A percentile compares a stretch with the other conserved stretches of the same genome.
Evolutionary conservation across 2,113 vertebrate genomes (phyloP).

Genomic region (Origma solitaria): DNA sequence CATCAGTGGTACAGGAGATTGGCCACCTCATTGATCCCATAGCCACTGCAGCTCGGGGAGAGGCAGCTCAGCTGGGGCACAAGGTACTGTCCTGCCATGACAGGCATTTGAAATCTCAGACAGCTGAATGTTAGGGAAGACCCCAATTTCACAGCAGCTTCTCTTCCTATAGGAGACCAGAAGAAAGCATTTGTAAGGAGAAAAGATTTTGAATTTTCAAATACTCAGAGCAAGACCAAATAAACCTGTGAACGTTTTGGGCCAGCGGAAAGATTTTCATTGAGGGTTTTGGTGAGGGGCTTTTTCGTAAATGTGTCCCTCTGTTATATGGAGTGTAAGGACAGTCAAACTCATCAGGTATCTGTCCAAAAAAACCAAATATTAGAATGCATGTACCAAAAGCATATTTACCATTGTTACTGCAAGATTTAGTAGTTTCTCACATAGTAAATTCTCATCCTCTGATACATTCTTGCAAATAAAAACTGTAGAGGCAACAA

Average conservation of each 20-base stretch:
- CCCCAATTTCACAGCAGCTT: neutral
- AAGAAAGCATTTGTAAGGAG: neutral
- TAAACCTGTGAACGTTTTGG: neutral
- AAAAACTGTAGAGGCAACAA: neutral
- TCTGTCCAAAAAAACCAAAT: neutral
- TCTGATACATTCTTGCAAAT: neutral
- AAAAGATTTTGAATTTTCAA: neutral
- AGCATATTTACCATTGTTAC: neutral
- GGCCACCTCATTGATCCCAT: slow-evolving; percentile 96
- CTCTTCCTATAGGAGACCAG: neutral
- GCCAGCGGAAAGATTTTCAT: neutral
- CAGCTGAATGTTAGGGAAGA: neutral
- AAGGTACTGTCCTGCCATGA: slow-evolving; percentile 75
- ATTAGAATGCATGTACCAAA: neutral
- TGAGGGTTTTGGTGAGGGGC: neutral
- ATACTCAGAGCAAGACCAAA: neutral
- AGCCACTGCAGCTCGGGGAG: slow-evolving; percentile 88
- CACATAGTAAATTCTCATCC: neutral
- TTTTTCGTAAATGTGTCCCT: neutral
- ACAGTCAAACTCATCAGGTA: neutral
- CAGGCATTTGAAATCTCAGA: rapidly evolving
- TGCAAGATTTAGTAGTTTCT: neutral
- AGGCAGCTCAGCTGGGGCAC: slow-evolving; percentile 95
- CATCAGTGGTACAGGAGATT: slow-evolving; percentile 95
- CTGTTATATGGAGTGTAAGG: neutral